Evolutionary conservation across 2,888 invertebrate genomes (phyloP).

Genomic region (Ophioninae sp.): DNA sequence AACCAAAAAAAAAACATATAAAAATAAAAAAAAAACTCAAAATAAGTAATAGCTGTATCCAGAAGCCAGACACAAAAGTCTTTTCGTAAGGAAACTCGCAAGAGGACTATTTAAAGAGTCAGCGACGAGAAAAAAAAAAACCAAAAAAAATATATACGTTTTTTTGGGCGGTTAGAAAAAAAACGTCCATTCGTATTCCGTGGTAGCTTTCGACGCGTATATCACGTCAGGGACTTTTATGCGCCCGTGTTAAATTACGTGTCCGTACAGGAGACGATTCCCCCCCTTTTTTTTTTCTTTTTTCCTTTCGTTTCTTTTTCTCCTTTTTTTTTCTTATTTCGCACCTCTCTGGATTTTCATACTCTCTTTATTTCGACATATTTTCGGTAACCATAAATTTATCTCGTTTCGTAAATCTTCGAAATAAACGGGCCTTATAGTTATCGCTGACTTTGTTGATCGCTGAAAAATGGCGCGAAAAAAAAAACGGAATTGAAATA

Average conservation of each 20-base stretch:
- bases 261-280: conserved; percentile 15
- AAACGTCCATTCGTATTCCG: conserved; percentile 48
- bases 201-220: conserved; percentile 10
- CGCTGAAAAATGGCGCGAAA: neutral
- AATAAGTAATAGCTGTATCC: conserved; percentile 6
- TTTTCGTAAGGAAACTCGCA: conserved; percentile 35
- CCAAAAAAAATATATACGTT: neutral
- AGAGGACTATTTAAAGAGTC: conserved; percentile 34
- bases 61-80: conserved; percentile 9
- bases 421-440: neutral
- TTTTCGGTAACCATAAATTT: conserved; percentile 10
- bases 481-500: neutral
- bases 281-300: no score
- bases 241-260: conserved; percentile 15
- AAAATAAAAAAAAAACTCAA: conserved; percentile 20
- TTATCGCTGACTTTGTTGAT: neutral
- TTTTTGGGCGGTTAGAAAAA: conserved; percentile 5
- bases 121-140: conserved; percentile 14
- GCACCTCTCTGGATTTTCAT: conserved; percentile 20
- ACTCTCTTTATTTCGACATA: conserved; percentile 8
- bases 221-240: conserved; percentile 14
- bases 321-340: neutral
- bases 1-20: no score
- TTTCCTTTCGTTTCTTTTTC: no score
- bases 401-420: neutral